Base-by-base conservation (phyloP, 2,797 vertebrate genomes). In the Myripristis murdjan region DNA sequence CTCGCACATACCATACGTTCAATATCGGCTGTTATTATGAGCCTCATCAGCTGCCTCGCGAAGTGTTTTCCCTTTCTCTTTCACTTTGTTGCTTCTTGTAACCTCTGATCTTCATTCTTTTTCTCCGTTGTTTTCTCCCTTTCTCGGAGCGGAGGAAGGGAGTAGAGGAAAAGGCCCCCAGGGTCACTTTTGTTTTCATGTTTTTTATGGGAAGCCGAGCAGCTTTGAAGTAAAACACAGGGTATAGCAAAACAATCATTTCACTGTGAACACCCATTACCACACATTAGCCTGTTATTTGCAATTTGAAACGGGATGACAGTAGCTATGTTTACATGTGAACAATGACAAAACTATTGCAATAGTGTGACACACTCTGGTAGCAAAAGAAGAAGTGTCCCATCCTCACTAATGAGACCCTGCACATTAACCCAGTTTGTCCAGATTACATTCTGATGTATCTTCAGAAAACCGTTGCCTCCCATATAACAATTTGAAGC, bases 181-280 rank as follows among this genome's bases (percentile, higher is more conserved):
- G 16, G 58, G 77, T 67, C 44, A 28, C 23, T 48, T 81, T 68
- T 83, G 71, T 84, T 79, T 78, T 83, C 59, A 53, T 70, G 52
- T 59, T 68, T 79, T 77, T 75, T 62, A 84, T 83, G 72, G 59
- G 62, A 72, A 79, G 82, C 64, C 79, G 77, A 84, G 77, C 61
- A 74, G 76, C 41, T 63, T 62, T 70, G 35, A 54, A 68, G 77
- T 31, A 71, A 79, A 86, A 54, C 48, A 31, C 64, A 35, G 57
- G n/a, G 33, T 16, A 46, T 24, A 85, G 57, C 77, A 85, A 87
- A 90, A 91, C 83, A 87, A 74, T 87, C 23, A 86, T 87, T 85
- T 69, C 54, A 61, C 67, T 41, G 58, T 43, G 67, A 84, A 81
- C 65, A 77, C 18, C 49, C 55, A 85, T 84, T 79, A 83, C 18